These are phyloP conservation scores for Tricholaema leucomelas DNA, from an alignment of 2,113 vertebrate species.

Conservation along the genomic window DNA sequence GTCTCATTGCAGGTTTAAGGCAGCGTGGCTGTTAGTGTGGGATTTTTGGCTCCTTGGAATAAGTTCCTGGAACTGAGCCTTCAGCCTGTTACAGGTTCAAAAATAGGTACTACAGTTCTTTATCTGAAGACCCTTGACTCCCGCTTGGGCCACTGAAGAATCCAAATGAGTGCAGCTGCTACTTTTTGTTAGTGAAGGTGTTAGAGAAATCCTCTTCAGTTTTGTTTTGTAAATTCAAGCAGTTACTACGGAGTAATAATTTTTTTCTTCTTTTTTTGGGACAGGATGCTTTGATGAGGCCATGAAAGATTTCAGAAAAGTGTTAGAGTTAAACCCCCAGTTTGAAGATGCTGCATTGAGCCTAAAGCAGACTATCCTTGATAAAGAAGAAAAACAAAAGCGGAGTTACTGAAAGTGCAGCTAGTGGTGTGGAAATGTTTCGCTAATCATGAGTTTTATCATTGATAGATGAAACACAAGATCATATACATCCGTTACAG, in stretches of 20 bases:
- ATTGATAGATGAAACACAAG: background rate
- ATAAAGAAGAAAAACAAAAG: constrained; percentile 84
- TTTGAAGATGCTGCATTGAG: constrained; percentile 92
- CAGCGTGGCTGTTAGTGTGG: background rate
- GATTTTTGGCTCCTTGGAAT: background rate
- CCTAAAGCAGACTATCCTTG: constrained; percentile 86
- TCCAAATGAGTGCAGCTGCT: background rate
- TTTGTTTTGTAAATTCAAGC: background rate
- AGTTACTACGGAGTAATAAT: background rate
- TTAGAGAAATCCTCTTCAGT: background rate
- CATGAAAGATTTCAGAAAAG: constrained; percentile 87
- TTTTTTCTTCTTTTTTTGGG: background rate
- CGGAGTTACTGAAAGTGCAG: constrained; percentile 73
- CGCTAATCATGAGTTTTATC: background rate
- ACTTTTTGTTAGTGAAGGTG: background rate
- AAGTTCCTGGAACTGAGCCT: background rate
- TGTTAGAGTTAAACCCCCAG: constrained; percentile 84
- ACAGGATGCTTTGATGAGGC: constrained; percentile 91
- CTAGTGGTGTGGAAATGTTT: background rate
- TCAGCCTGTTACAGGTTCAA: background rate
- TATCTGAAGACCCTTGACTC: background rate
- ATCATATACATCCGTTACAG: background rate
- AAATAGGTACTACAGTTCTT: background rate
- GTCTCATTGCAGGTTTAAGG: background rate
- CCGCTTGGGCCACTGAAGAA: background rate